Conservation (phyloP, 1,140 invertebrate genomes). For the Drosophila dunni region DNA sequence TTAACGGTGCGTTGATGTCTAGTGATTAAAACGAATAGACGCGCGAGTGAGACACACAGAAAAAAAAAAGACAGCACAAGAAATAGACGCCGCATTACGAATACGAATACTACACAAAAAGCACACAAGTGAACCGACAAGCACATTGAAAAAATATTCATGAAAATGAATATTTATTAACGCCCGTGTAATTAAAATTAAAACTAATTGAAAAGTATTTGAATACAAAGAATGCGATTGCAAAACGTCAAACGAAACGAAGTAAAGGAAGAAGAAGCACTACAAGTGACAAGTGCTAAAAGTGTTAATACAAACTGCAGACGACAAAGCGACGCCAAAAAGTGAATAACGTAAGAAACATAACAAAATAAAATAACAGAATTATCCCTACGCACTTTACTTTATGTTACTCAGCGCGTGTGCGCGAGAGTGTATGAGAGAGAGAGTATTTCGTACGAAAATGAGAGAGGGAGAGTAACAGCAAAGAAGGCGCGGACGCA, state of each 20-base stretch:
- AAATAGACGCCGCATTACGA: conserved; percentile 51
- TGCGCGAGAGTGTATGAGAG: conserved; percentile 1
- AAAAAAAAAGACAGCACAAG: conserved; percentile 13
- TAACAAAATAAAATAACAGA: conserved; percentile 16
- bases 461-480: conserved; percentile 17
- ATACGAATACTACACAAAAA: conserved; percentile 8
- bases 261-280: conserved; percentile 37
- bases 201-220: conserved; percentile 61
- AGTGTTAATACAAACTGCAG: conserved; percentile 19
- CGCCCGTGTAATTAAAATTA: conserved; percentile 51
- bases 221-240: conserved; percentile 39
- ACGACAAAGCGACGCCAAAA: conserved; percentile 32
- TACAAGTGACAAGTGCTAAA: conserved; percentile 41
- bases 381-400: conserved; percentile 41
- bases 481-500: conserved; percentile 48
- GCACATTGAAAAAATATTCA: conserved; percentile 41
- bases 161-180: conserved; percentile 49
- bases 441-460: background rate
- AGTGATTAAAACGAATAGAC: conserved; percentile 32
- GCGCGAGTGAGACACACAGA: conserved; percentile 51
- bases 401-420: conserved; percentile 28
- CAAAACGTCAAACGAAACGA: conserved; percentile 31
- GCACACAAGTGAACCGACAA: conserved; percentile 7
- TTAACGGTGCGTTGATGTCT: conserved; percentile 66
- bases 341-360: conserved; percentile 61